Evolutionary conservation across 2,888 invertebrate genomes (phyloP).

Genomic region (Ligdia adustata): DNA sequence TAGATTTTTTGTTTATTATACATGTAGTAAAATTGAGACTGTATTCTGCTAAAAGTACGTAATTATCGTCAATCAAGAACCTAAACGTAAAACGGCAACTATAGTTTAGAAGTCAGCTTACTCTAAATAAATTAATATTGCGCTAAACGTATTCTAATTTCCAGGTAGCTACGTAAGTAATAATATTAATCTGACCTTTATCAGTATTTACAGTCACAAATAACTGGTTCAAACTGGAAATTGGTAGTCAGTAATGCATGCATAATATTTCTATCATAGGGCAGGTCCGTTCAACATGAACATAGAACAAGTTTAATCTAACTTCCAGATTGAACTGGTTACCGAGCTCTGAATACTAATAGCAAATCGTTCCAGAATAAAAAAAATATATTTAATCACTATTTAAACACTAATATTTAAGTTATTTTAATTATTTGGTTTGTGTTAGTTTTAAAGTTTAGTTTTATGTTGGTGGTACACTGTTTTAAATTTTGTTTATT

Average conservation of each 20-base stretch:
- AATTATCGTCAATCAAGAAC: too few relatives aligned
- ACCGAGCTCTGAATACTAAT: slow-evolving; percentile 1
- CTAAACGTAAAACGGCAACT: too few relatives aligned
- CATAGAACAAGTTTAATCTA: slow-evolving; percentile 7
- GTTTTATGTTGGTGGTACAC: too few relatives aligned
- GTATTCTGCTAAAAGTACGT: too few relatives aligned
- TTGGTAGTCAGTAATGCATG: slow-evolving; percentile 2
- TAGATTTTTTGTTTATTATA: too few relatives aligned
- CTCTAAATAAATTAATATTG: too few relatives aligned
- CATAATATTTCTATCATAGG: background rate
- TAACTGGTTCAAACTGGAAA: slow-evolving; percentile 2
- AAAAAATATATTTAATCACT: background rate
- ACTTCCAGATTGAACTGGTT: slow-evolving; percentile 18
- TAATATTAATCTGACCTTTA: background rate
- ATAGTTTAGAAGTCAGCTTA: too few relatives aligned
- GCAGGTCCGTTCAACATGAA: slow-evolving; percentile 18
- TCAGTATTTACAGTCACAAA: background rate
- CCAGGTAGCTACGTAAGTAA: too few relatives aligned
- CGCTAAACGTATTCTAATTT: too few relatives aligned
- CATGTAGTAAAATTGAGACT: too few relatives aligned
- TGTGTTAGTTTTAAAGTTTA: too few relatives aligned
- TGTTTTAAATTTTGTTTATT: too few relatives aligned
- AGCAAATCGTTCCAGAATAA: background rate
- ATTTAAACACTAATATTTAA: background rate
- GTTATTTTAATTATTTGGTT: background rate